A percentile compares a stretch with the other conserved stretches of the same genome.
Evolutionary conservation across 2,888 invertebrate genomes (phyloP).

Genomic region (Yponomeuta cagnagella): DNA sequence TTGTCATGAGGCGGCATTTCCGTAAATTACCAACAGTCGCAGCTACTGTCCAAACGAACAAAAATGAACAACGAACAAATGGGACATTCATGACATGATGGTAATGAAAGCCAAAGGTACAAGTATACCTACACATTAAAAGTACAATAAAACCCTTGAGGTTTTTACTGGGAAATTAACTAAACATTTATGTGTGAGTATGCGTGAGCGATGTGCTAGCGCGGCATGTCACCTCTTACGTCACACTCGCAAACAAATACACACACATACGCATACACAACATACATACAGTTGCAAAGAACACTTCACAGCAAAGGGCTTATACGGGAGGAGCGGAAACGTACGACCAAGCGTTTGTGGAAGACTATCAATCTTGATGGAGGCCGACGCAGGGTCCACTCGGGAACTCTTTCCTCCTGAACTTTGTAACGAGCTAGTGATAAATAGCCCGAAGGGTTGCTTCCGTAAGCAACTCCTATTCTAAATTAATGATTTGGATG

Average conservation of each 20-base stretch:
- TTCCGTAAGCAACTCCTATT: conserved; percentile 7
- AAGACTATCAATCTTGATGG: conserved; percentile 61
- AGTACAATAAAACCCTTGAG: no score
- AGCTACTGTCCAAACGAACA: background rate
- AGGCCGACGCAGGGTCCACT: conserved; percentile 61
- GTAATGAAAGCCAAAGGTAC: background rate
- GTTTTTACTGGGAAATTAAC: no score
- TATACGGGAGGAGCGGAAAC: background rate
- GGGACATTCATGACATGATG: background rate
- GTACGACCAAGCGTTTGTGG: conserved; percentile 15
- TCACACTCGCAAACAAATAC: no score
- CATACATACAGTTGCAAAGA: background rate
- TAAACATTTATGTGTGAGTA: no score
- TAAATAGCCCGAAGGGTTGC: conserved; percentile 47
- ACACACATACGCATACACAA: no score
- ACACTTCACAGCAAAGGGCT: background rate
- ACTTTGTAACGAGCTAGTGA: conserved; percentile 60
- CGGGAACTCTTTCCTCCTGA: conserved; percentile 55
- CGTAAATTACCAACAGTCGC: background rate
- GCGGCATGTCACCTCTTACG: no score
- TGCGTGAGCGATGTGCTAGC: no score
- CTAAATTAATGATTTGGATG: background rate
- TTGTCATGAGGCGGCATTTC: background rate
- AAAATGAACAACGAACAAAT: background rate
- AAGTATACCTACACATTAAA: background rate